Evolutionary conservation across 2,113 vertebrate genomes (phyloP).

Genomic region (Strigops habroptila): DNA sequence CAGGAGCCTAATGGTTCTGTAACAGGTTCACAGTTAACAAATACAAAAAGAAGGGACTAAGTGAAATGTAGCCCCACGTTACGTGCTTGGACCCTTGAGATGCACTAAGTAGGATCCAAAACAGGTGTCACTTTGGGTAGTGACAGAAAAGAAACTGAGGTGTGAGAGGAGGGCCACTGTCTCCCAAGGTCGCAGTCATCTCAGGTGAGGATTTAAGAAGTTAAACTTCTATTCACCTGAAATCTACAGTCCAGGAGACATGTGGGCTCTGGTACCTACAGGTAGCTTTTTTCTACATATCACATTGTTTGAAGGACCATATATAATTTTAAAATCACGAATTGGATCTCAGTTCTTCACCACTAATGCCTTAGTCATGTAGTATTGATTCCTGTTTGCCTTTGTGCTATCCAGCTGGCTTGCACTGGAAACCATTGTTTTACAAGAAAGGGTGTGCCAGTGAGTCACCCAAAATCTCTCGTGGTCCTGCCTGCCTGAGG

Average conservation of each 20-base stretch:
- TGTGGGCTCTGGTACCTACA: not conserved
- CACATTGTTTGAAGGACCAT: not conserved
- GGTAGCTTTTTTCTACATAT: not conserved
- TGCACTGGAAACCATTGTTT: not conserved
- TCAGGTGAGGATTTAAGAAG: not conserved
- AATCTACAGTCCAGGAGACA: not conserved
- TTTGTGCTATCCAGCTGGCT: not conserved
- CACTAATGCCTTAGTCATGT: not conserved
- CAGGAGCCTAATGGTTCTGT: not conserved
- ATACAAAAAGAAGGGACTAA: not conserved
- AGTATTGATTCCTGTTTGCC: not conserved
- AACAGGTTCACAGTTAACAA: not conserved
- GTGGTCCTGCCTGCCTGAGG: not conserved
- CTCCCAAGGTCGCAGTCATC: not conserved
- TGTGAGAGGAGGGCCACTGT: not conserved
- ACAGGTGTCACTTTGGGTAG: not conserved
- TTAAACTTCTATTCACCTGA: not conserved
- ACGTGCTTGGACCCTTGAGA: not conserved
- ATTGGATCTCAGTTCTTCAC: not conserved
- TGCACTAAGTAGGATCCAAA: not conserved
- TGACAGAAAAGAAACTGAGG: not conserved
- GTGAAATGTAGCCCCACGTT: not conserved
- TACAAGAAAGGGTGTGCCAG: not conserved
- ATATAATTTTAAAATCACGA: not conserved
- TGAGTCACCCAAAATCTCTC: not conserved